Evolutionary conservation across 2,113 vertebrate species (phyloP).

Genomic region (Mugil cephalus): DNA sequence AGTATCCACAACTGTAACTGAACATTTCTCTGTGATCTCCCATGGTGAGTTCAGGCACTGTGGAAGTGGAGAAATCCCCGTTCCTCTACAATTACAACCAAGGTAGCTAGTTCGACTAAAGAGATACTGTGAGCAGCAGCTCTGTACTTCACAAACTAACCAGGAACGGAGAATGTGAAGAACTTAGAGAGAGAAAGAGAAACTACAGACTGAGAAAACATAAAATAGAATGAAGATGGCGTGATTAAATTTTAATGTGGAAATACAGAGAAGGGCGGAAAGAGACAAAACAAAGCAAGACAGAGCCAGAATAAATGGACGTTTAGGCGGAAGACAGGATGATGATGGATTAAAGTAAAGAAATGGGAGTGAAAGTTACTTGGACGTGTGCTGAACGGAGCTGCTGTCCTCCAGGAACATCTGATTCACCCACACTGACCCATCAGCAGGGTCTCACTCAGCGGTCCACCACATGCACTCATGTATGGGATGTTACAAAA

Average conservation of each 20-base stretch:
- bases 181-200: not conserved
- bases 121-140: too few species aligned
- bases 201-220: not conserved
- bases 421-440: slow-evolving; percentile 4
- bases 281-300: slow-evolving; percentile 2
- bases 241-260: not conserved
- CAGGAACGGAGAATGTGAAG: too few species aligned
- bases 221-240: not conserved
- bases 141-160: too few species aligned
- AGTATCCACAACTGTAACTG: too few species aligned
- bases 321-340: not conserved
- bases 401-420: slow-evolving; percentile 19
- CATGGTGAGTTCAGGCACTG: not conserved
- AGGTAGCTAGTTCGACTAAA: too few species aligned
- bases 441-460: not conserved
- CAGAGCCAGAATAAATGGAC: not conserved
- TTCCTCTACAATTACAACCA: not conserved
- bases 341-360: slow-evolving; percentile 14
- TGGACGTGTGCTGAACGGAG: not conserved
- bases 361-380: not conserved
- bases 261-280: not conserved
- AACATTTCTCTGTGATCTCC: too few species aligned
- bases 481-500: slow-evolving; percentile 19
- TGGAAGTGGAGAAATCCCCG: not conserved
- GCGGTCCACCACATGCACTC: slow-evolving; percentile 24